Conservation (phyloP, 30 jellyfish, hydroid and myxozoan genomes). For the Aurelia aurita complex sp. Pacific region DNA sequence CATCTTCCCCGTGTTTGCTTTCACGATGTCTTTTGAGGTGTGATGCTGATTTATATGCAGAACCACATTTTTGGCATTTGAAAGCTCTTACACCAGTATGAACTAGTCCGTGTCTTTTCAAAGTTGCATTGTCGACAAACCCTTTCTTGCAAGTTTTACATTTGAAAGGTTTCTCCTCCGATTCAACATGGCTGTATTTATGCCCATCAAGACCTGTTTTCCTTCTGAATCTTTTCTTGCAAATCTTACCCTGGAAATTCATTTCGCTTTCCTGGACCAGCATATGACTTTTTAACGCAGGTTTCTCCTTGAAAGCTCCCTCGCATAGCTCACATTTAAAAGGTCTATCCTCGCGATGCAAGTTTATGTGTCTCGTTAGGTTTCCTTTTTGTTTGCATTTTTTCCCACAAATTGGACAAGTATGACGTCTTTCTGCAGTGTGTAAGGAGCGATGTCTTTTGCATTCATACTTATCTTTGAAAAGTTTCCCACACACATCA, state of each 20-base stretch:
- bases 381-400: neutral
- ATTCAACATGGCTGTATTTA: neutral
- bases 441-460: neutral
- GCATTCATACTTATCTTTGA: conserved; percentile 1
- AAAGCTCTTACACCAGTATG: neutral
- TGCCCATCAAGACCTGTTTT: neutral
- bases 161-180: neutral
- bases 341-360: neutral
- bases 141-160: neutral
- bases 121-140: neutral
- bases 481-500: neutral
- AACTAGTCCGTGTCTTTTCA: neutral
- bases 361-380: neutral
- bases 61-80: neutral
- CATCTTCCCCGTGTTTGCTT: neutral
- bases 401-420: neutral
- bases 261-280: neutral
- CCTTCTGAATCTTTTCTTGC: neutral
- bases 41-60: neutral
- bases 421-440: neutral
- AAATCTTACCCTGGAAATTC: neutral
- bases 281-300: neutral
- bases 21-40: neutral
- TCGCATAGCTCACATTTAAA: neutral
- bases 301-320: neutral